Percentiles rank a stretch among this genome's conserved stretches.
Evolutionary conservation across 2,888 invertebrate genomes (phyloP).

Genomic region (Pristionchus mayeri): DNA sequence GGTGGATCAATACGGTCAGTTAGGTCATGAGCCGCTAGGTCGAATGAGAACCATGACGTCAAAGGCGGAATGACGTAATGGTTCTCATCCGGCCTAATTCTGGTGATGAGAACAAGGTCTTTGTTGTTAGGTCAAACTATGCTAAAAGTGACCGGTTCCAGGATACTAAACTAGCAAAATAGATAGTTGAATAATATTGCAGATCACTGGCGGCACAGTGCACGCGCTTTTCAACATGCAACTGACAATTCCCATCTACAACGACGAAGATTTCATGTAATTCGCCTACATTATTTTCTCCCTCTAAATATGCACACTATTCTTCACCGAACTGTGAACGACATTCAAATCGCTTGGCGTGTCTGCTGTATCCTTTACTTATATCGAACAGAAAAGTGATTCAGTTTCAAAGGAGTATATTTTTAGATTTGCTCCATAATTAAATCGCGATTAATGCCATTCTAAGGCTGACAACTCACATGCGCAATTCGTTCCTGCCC

Average conservation of each 20-base stretch:
- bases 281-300: too few relatives aligned
- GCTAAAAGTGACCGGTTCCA: too few relatives aligned
- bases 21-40: too few relatives aligned
- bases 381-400: neutral
- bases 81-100: too few relatives aligned
- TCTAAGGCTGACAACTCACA: slow-evolving; percentile 40
- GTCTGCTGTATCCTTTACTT: too few relatives aligned
- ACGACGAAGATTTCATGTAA: slow-evolving; percentile 50
- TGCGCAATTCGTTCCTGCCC: slow-evolving; percentile 57
- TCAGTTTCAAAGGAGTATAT: neutral
- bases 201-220: slow-evolving; percentile 66
- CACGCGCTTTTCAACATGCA: slow-evolving; percentile 65
- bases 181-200: slow-evolving; percentile 1
- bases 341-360: neutral
- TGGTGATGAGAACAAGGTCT: too few relatives aligned
- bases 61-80: too few relatives aligned
- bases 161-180: too few relatives aligned
- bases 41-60: too few relatives aligned
- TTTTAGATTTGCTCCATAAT: too few relatives aligned
- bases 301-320: neutral
- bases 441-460: too few relatives aligned
- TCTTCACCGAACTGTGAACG: neutral
- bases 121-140: too few relatives aligned
- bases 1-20: slow-evolving; percentile 50
- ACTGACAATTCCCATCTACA: slow-evolving; percentile 63